Base-by-base conservation (phyloP, 2,797 vertebrate genomes). In the Cossypha polioptera region DNA sequence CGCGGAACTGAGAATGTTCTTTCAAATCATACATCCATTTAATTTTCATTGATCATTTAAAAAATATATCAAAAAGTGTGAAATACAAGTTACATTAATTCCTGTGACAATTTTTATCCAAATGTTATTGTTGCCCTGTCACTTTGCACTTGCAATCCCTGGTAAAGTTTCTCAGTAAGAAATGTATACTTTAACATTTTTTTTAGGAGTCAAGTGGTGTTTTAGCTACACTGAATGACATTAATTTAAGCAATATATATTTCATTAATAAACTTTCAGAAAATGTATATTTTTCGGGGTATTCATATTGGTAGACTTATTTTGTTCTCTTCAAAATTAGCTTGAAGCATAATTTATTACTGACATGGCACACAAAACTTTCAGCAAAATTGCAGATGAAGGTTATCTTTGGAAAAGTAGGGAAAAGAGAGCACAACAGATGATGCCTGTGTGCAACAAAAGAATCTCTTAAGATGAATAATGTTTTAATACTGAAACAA, bases 31-130 rank as follows among this genome's bases (percentile, higher is more conserved):
- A 58, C 14, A 67, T 33, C 29, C 61, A 89, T 86, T 93, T 87
- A 77, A 68, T 54, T 77, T 74, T 65, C 65, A 68, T 33, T 77
- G 61, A 83, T 82, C 42, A 68, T 55, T 95, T 48, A 0, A 69
- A 94, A 83, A 78, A 66, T 50, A 54, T 8, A 79, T 54, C 36
- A 21, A 40, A 77, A 92, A 53, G 31, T 29, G 29, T 58, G 48
- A 94, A 75, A 66, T 81, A 68, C 11, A 76, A 94, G 50, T 81
- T 59, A 50, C 29, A 77, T 92, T 66, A 91, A 94, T 86, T 71
- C 38, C 58, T 76, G 48, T 77, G 75, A 81, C 67, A 91, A 72
- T 89, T 90, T 84, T 86, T 45, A 83, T 91, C 45, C 35, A 94
- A 95, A 86, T 67, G 38, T 86, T 95, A 75, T 74, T 86, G 35